Base-by-base conservation (phyloP, 2,888 invertebrate species). In the Coleophora deauratella region DNA sequence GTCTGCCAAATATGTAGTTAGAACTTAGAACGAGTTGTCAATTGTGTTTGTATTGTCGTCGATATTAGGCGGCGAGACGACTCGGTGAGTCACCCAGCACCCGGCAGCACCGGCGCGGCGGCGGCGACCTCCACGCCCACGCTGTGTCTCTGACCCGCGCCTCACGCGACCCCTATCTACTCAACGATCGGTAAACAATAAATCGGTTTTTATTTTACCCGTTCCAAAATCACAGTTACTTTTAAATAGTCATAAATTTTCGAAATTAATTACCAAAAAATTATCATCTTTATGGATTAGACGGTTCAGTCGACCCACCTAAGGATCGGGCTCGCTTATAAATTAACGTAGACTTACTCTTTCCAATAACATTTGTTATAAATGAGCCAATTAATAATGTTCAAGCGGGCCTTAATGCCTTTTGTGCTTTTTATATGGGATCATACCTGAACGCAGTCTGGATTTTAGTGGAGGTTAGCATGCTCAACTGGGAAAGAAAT, bases 11-110 rank as follows among this genome's bases (percentile, higher is more conserved):
- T 21, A 21, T 21, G 21, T 21, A 3, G 21, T 21, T 21, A 21
- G 21, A 21, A 64, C 63, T 21, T 21, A 21, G 21, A 21, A 64
- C 63, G 54, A 50, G 59, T 62, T 62, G 55, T 57, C 57, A 57
- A 66, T 58, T 59, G 56, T 45, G 53, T 47, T 50, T 21, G 21
- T 21, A 53, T 61, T 55, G 49, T 53, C 53, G 46, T 59, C 62
- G 59, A 63, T 66, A 66, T 76, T 75, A 73, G 69, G 72, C 53
- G 60, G 66, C 57, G 56, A 40, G 21, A 21, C 21, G 21, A 3
- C 21, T 21, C 21, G 21, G 6, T 21, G 21, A 21, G 21, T 21
- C 21, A 21, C 21, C 21, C 21, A 21, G 3, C n/a, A n/a, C n/a
- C n/a, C n/a, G n/a, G n/a, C n/a, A n/a, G n/a, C n/a, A n/a, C n/a